phyloP scores from a whole-genome alignment of 1,140 invertebrate species.

The Saccostrea cuccullata region DNA sequence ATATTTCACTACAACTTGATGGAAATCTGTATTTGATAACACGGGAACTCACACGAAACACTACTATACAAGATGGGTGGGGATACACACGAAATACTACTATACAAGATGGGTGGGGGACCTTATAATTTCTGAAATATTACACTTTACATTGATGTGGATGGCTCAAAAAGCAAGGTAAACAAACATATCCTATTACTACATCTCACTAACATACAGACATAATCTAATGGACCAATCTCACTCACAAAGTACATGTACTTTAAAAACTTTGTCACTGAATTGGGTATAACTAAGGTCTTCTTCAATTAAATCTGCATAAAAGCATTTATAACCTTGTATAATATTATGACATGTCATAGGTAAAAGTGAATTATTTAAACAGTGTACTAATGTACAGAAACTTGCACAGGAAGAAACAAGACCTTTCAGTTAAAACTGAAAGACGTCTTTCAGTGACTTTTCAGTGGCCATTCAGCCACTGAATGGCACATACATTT shows the following conservation, averaged over 20 bases:
- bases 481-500: no score
- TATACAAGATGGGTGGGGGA: not conserved
- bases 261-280: not conserved
- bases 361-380: no score
- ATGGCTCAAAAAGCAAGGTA: not conserved
- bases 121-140: not conserved
- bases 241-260: conserved; percentile 3
- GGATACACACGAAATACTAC: not conserved
- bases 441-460: no score
- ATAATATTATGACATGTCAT: no score
- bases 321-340: no score
- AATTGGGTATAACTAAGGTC: no score
- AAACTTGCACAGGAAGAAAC: no score
- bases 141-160: not conserved
- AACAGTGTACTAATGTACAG: no score
- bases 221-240: not conserved
- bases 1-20: not conserved
- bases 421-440: no score
- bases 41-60: not conserved
- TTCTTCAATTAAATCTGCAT: no score
- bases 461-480: no score
- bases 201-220: not conserved
- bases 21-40: not conserved
- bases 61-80: not conserved
- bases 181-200: not conserved